Base-by-base conservation (phyloP, 2,113 vertebrate genomes). In the Buteo buteo region DNA sequence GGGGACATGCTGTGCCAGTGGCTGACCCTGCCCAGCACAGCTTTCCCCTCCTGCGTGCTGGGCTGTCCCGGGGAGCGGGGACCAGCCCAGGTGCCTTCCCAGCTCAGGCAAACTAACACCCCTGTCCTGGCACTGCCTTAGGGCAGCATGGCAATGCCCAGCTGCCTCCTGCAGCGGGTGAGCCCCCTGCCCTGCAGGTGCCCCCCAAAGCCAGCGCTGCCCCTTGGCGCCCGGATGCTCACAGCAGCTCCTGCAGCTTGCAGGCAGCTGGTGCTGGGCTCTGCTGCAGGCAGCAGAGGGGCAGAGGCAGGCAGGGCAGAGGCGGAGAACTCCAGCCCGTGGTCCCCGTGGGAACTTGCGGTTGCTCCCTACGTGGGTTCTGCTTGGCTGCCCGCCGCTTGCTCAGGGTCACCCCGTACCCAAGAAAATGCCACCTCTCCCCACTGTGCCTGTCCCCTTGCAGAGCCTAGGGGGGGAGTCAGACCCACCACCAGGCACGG, bases 151-250 rank as follows among this genome's bases (percentile, higher is more conserved):
- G 45, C 19, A 22, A 22, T 36, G 49, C 65, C 31, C 65, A 50
- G 40, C 21, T 52, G 25, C 22, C 45, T 45, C 34, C 26, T 32
- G 19, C 76, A 34, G 34, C 2, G 4, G 28, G 54, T 40, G 42
- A 14, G 17, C 20, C 21, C 44, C 36, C 3, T 7, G 3, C 20
- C 29, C 38, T 15, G 12, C 6, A 3, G 40, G 11, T 24, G 28
- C 11, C 26, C 40, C 13, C 47, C 10, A n/a, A 26, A 21, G 8
- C 16, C 47, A 32, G 29, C 6, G 2, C 15, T 44, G 21, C 62
- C 34, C 18, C 47, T 52, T 0, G 3, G 55, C 5, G 0, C 28
- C 10, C 1, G 0, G 45, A 31, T 34, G 55, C 55, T 58, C 42
- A 10, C 45, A 15, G 76, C 45, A 32, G 58, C 45, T 50, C 7